phyloP scores from a whole-genome alignment of 2,113 vertebrate species.

The Grantiella picta region DNA sequence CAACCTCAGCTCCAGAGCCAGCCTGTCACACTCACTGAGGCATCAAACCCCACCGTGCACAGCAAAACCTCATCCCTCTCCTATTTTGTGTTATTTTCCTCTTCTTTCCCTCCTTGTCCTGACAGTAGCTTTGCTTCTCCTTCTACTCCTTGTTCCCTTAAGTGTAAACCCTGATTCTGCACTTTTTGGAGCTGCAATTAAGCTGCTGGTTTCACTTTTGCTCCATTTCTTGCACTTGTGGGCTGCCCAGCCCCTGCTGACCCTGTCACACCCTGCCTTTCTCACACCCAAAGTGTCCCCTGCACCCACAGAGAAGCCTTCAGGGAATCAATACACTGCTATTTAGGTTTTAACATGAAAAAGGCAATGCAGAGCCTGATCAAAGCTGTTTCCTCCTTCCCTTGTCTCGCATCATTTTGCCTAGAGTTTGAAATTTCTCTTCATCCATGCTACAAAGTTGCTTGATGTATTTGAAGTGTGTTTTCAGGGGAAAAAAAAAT shows the following conservation, averaged over 20 bases:
- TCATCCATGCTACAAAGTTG: background rate
- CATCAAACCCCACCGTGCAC: background rate
- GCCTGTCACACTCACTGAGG: background rate
- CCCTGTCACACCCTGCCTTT: background rate
- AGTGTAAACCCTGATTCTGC: background rate
- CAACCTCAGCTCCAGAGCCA: background rate
- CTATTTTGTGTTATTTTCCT: background rate
- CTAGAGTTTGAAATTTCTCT: background rate
- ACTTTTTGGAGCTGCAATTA: background rate
- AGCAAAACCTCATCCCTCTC: background rate
- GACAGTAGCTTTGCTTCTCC: background rate
- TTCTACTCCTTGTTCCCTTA: background rate
- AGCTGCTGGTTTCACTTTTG: background rate
- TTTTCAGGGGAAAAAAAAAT: background rate
- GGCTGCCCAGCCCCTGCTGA: background rate
- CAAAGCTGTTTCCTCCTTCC: background rate
- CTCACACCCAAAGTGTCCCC: background rate
- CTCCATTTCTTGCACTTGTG: accelerated
- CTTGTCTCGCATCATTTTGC: background rate
- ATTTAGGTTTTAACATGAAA: background rate
- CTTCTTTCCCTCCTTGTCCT: background rate
- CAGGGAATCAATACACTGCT: background rate
- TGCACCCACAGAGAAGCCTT: background rate
- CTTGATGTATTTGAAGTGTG: background rate
- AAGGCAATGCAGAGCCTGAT: background rate